phyloP scores from a whole-genome alignment of 2,113 vertebrate species.

The Hippocampus guttulatus region DNA sequence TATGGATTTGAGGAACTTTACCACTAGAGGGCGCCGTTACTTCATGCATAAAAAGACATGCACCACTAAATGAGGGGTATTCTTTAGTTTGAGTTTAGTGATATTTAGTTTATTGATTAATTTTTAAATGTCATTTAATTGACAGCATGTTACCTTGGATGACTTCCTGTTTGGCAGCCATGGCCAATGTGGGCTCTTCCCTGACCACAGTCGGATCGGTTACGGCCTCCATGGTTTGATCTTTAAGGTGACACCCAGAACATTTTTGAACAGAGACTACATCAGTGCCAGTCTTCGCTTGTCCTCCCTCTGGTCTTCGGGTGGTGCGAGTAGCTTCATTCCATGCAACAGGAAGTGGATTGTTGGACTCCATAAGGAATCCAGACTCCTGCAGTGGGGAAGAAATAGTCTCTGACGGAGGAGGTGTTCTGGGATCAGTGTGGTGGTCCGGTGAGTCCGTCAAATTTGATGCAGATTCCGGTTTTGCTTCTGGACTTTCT shows the following conservation, averaged over 20 bases:
- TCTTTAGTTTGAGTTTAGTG: too few relatives aligned
- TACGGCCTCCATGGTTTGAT: constrained; percentile 21
- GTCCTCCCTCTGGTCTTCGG: constrained; percentile 2
- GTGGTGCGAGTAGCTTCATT: constrained; percentile 6
- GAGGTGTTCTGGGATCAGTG: constrained; percentile 19
- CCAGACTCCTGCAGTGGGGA: constrained; percentile 53
- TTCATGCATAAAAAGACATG: not conserved
- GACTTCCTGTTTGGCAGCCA: constrained; percentile 43
- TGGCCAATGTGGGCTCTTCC: not conserved
- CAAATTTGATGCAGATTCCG: constrained; percentile 5
- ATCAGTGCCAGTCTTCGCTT: constrained; percentile 6
- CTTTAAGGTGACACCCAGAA: constrained; percentile 14
- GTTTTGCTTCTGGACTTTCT: constrained; percentile 15
- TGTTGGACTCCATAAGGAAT: constrained; percentile 59
- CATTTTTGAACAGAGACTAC: constrained; percentile 20
- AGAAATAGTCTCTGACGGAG: constrained; percentile 14
- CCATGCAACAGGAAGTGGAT: constrained; percentile 25
- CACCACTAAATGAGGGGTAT: too few relatives aligned
- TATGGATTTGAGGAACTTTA: rapidly evolving
- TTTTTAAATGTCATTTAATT: not conserved
- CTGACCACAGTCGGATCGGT: constrained; percentile 15
- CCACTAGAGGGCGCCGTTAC: constrained; percentile 40
- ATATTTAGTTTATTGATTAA: not conserved
- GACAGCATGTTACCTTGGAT: constrained; percentile 40
- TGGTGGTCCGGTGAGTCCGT: constrained; percentile 17